A percentile compares a stretch with the other conserved stretches of the same genome.
Evolutionary conservation across 2,888 invertebrate species (phyloP).

Genomic region (Silvanus unidentatus): DNA sequence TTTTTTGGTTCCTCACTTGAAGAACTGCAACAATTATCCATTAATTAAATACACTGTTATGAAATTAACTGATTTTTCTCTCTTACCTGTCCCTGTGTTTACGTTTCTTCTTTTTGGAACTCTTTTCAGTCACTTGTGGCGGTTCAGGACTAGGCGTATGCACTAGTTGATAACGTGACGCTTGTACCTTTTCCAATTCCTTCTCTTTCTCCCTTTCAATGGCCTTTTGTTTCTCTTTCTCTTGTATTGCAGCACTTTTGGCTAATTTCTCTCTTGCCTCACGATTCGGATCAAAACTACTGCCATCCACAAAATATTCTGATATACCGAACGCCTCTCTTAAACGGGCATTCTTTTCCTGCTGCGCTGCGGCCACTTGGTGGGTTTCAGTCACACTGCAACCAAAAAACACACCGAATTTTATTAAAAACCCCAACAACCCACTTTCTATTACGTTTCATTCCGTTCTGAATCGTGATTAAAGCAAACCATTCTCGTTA

Average conservation of each 20-base stretch:
- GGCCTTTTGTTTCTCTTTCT: constrained; percentile 38
- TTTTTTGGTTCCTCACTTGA: constrained; percentile 70
- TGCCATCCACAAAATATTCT: constrained; percentile 89
- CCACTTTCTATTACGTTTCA: constrained; percentile 23
- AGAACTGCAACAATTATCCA: constrained; percentile 49
- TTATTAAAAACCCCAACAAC: neutral
- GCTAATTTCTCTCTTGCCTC: constrained; percentile 55
- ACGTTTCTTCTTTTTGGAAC: constrained; percentile 63
- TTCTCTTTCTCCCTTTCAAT: constrained; percentile 49
- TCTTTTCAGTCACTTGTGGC: constrained; percentile 37
- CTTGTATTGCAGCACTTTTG: constrained; percentile 45
- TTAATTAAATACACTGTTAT: constrained; percentile 8
- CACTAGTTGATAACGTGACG: constrained; percentile 62
- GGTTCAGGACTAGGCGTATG: constrained; percentile 67
- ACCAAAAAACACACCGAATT: neutral
- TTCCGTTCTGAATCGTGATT: constrained; percentile 21
- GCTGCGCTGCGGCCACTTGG: constrained; percentile 92
- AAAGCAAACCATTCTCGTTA: constrained; percentile 27
- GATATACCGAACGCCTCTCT: constrained; percentile 94
- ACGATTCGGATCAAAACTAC: constrained; percentile 80
- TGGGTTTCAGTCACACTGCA: constrained; percentile 89
- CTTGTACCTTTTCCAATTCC: constrained; percentile 47
- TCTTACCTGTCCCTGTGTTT: constrained; percentile 66
- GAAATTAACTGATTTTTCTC: constrained; percentile 4
- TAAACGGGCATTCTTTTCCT: constrained; percentile 88